These are phyloP conservation scores for Triplophysa dalaica DNA, from an alignment of 2,113 vertebrate genomes.

Conservation along the genomic window DNA sequence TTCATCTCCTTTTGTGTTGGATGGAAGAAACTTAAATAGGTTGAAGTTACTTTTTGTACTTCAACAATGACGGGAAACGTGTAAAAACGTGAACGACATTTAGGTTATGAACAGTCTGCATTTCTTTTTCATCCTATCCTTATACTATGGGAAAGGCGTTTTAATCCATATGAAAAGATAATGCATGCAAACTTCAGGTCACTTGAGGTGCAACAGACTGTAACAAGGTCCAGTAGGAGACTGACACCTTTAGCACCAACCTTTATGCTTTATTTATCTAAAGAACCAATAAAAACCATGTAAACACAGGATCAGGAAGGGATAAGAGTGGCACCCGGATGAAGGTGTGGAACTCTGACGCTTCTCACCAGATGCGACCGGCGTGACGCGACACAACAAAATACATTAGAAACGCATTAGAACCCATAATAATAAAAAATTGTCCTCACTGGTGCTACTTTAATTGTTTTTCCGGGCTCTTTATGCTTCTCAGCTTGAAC, in stretches of 20 bases:
- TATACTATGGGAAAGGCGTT: background rate
- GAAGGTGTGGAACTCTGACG: conserved; percentile 7
- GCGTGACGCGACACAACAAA: too few relatives aligned
- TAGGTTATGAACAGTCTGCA: too few relatives aligned
- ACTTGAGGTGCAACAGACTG: background rate
- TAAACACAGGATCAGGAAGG: conserved; percentile 15
- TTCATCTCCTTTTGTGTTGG: too few relatives aligned
- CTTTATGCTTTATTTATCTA: background rate
- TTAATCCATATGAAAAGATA: background rate
- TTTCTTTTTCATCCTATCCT: background rate
- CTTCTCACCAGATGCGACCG: too few relatives aligned
- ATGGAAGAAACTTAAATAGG: too few relatives aligned
- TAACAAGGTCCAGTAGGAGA: background rate
- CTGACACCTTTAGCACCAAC: background rate
- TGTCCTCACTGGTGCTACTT: background rate
- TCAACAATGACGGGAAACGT: too few relatives aligned
- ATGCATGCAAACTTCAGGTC: background rate
- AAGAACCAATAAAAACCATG: background rate
- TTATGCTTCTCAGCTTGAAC: background rate
- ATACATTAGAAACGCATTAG: too few relatives aligned
- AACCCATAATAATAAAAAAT: too few relatives aligned
- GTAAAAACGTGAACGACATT: background rate
- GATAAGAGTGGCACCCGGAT: conserved; percentile 22
- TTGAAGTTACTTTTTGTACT: too few relatives aligned
- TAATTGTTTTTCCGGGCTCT: background rate